Evolutionary conservation across 2,888 invertebrate genomes (phyloP).

Genomic region (Druceiella hillmani): DNA sequence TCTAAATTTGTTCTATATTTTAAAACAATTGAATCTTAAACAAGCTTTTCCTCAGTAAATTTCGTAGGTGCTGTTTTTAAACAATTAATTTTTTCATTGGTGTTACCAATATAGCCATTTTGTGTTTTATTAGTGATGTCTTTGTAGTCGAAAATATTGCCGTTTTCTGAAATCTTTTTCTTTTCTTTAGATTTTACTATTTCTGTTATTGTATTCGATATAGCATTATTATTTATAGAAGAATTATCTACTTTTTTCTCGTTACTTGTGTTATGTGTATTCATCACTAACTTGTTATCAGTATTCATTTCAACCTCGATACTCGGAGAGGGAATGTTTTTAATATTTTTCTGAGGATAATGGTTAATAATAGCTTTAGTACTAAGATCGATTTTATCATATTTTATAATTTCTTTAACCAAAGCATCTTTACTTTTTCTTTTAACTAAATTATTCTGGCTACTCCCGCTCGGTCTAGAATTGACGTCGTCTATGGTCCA

Average conservation of each 20-base stretch:
- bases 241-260: conserved; percentile 17
- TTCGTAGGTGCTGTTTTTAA: conserved; percentile 37
- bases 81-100: conserved; percentile 31
- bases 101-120: conserved; percentile 29
- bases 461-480: too few relatives aligned
- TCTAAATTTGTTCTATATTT: too few relatives aligned
- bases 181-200: conserved; percentile 24
- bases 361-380: conserved; percentile 47
- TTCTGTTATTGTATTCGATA: conserved; percentile 30
- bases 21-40: conserved; percentile 37
- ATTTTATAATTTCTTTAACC: conserved; percentile 40
- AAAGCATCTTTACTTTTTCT: too few relatives aligned
- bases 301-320: conserved; percentile 7
- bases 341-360: conserved; percentile 39
- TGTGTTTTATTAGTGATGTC: conserved; percentile 36
- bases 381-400: conserved; percentile 45
- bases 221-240: conserved; percentile 34
- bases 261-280: too few relatives aligned
- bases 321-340: conserved; percentile 24
- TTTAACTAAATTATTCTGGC: too few relatives aligned
- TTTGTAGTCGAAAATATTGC: conserved; percentile 32
- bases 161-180: conserved; percentile 26
- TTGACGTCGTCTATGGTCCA: conserved; percentile 30
- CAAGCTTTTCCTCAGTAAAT: conserved; percentile 47
- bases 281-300: too few relatives aligned